Percentiles rank a stretch among this genome's conserved stretches.
Evolutionary conservation across 2,113 vertebrate genomes (phyloP).

Genomic region (Spilogale gracilis): DNA sequence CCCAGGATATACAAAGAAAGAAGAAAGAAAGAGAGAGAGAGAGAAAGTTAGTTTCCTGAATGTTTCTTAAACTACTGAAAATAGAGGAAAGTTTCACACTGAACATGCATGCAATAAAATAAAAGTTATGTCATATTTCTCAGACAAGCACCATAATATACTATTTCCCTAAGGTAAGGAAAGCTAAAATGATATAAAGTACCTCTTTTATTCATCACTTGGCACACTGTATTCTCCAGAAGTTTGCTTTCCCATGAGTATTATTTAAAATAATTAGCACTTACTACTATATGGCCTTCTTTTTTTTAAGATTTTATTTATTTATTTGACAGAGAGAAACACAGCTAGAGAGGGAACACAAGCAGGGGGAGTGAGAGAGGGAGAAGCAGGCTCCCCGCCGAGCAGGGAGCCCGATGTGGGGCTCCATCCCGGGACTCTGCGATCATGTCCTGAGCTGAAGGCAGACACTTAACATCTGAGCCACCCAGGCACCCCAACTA

Average conservation of each 20-base stretch:
- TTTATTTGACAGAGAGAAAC: too few relatives aligned
- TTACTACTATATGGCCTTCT: background rate
- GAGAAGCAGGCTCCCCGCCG: too few relatives aligned
- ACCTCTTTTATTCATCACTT: background rate
- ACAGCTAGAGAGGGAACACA: too few relatives aligned
- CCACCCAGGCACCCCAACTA: background rate
- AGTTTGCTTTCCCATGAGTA: background rate
- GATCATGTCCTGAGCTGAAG: too few relatives aligned
- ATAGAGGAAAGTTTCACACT: background rate
- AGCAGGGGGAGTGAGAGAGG: too few relatives aligned
- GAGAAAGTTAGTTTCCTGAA: background rate
- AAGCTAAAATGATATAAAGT: conserved; percentile 50
- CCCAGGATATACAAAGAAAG: background rate
- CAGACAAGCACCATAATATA: conserved; percentile 18
- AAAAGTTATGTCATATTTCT: conserved; percentile 36
- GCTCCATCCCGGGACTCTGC: too few relatives aligned
- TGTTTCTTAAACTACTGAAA: conserved; percentile 47
- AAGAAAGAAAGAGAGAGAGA: background rate
- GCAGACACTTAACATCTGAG: too few relatives aligned
- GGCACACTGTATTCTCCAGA: background rate
- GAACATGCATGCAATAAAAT: background rate
- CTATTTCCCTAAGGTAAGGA: background rate
- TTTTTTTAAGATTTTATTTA: background rate
- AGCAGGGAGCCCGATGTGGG: too few relatives aligned
- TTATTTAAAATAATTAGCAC: conserved; percentile 44